Percentiles rank a stretch among this genome's conserved stretches.
Conservation (phyloP, 2,888 invertebrate species). For the Cephalotes varians region DNA sequence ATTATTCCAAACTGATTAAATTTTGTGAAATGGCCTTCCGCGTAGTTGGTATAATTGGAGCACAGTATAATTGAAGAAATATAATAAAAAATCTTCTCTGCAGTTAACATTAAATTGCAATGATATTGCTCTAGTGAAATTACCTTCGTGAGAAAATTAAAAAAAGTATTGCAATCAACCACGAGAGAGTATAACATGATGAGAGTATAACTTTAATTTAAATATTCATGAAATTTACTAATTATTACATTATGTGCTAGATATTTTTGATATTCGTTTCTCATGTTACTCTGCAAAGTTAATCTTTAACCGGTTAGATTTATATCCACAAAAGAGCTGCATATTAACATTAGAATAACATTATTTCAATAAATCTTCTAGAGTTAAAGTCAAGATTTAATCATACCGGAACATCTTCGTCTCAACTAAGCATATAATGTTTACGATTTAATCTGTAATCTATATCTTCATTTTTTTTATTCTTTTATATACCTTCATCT, state of each 20-base stretch:
- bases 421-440: not conserved
- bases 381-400: slow-evolving; percentile 13
- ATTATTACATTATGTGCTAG: slow-evolving; percentile 22
- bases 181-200: not conserved
- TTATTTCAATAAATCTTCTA: not conserved
- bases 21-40: slow-evolving; percentile 1
- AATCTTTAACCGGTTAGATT: slow-evolving; percentile 10
- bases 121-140: slow-evolving; percentile 37
- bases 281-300: not conserved
- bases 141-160: slow-evolving; percentile 8
- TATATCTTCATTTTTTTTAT: not conserved
- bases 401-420: not conserved
- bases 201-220: slow-evolving; percentile 38
- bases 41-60: slow-evolving; percentile 26
- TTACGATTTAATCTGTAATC: not conserved
- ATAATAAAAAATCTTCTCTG: slow-evolving; percentile 25
- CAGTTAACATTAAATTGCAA: slow-evolving; percentile 37
- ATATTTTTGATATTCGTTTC: slow-evolving; percentile 7
- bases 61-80: slow-evolving; percentile 23
- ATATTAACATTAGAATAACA: not conserved
- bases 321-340: not conserved
- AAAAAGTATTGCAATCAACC: slow-evolving; percentile 28
- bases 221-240: slow-evolving; percentile 44
- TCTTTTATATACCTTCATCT: not conserved
- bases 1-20: slow-evolving; percentile 25